Base-by-base conservation (phyloP, 2,797 vertebrate species). In the Benthosema pterotum region DNA sequence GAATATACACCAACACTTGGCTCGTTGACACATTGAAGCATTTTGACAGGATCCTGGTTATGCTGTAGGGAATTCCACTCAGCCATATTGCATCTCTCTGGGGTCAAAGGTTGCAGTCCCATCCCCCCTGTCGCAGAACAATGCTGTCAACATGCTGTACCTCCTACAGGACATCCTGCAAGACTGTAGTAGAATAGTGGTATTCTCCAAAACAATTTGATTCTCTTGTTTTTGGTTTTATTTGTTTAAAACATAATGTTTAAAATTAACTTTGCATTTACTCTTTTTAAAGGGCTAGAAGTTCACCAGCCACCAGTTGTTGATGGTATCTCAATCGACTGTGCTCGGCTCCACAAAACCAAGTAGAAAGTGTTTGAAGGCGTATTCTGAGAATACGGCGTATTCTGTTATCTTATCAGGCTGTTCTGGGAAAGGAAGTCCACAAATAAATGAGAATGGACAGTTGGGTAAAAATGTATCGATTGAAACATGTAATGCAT, bases 321-420 rank as follows among this genome's bases (percentile, higher is more conserved):
- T 22, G 8, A 12, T 42, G 63, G 19, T 70, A 82, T 83, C 83
- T 58, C 49, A 79, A 63, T 48, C 42, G 63, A 14, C n/a, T 11
- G 19, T 72, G 85, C 78, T 80, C 65, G 79, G 89, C 85, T 82
- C 52, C 16, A 38, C 61, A 22, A 71, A 63, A 61, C 69, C 55
- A 45, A 72, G 42, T 8, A 46, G 8, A 59, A 68, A 65, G 74
- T 63, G 69, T 79, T 55, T 45, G 59, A 68, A 72, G 63, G 60
- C 63, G 53, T 13, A 73, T 87, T 90, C 84, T 79, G 75, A 87
- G 86, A 83, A 84, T 74, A 57, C 66, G 52, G n/a, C n/a, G n/a
- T n/a, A n/a, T n/a, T n/a, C 52, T 64, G 66, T 86, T 77, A 83
- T 84, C 78, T 78, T 46, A 38, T 15, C 28, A 74, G 62, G 43